Base-by-base conservation (phyloP, 2,113 vertebrate species). In the Megaceryle torquata region DNA sequence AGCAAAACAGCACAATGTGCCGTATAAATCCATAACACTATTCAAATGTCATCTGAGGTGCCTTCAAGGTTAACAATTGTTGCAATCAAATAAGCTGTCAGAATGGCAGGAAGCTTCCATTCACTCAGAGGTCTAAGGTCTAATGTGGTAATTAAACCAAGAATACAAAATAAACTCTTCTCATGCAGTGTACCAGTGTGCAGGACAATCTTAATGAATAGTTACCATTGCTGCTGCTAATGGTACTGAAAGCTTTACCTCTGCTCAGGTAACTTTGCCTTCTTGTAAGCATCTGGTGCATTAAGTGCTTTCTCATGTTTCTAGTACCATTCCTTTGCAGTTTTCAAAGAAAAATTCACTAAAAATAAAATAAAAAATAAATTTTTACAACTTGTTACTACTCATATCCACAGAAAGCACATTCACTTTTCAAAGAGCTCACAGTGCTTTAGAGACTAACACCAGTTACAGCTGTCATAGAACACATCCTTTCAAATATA, bases 71-170 rank as follows among this genome's bases (percentile, higher is more conserved):
- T 96, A 96, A 94, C 90, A 96, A 82, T 93, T 26, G 2, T 19
- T 69, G 61, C 96, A 85, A 89, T 92, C 92, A 96, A 97, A 91
- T 89, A 93, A 89, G 57, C 88, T 92, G 88, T 86, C 93, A 93
- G 92, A 95, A 96, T 82, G 86, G 82, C 92, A 95, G 95, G 95
- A 97, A 97, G 84, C 71, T 92, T 92, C 94, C 11, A 4, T 92
- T 91, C 93, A 75, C 75, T 26, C 74, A 68, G 59, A 94, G 96
- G 91, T 95, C 94, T 82, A 96, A 96, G 94, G 95, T 95, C 93
- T 95, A 95, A 96, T 39, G 67, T 0, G n/a, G 89, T 95, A 95
- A 96, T 95, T 97, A 96, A 97, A 89, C 70, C 25, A 67, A 86
- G 90, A 95, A 96, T 82, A 91, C 69, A 86, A 94, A 96, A 92